Evolutionary conservation across 2,888 invertebrate genomes (phyloP).

Genomic region (Ochropleura plecta): DNA sequence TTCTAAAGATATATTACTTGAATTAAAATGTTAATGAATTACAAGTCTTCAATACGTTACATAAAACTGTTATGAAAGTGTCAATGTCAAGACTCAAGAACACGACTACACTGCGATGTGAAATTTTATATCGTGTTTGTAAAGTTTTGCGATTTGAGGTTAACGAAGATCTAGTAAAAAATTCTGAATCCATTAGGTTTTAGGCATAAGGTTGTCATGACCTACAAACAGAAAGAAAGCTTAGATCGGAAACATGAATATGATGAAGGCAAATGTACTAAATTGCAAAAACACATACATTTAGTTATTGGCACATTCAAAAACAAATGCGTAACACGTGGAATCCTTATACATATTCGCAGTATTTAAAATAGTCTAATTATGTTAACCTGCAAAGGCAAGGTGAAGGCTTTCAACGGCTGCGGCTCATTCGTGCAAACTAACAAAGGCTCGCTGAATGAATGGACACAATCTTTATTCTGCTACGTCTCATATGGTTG

Average conservation of each 20-base stretch:
- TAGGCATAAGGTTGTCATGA: neutral
- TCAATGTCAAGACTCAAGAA: constrained; percentile 50
- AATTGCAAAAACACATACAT: neutral
- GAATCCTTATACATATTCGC: constrained; percentile 16
- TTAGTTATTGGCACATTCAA: neutral
- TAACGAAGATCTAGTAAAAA: neutral
- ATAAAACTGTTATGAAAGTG: constrained; percentile 28
- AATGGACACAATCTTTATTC: constrained; percentile 45
- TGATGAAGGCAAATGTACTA: neutral
- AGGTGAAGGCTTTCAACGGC: constrained; percentile 51
- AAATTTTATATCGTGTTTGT: neutral
- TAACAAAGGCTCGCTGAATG: constrained; percentile 43
- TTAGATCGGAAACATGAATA: neutral
- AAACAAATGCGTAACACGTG: neutral
- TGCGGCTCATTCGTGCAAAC: constrained; percentile 37
- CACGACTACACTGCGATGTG: neutral
- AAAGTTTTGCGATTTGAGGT: neutral
- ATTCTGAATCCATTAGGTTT: neutral
- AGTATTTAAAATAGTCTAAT: constrained; percentile 22
- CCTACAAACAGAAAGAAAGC: neutral
- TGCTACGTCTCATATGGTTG: constrained; percentile 29
- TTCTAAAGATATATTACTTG: constrained; percentile 16
- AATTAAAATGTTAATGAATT: constrained; percentile 26
- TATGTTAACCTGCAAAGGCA: constrained; percentile 30
- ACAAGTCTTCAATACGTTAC: constrained; percentile 9